A percentile compares a stretch with the other conserved stretches of the same genome.
Evolutionary conservation across 2,888 invertebrate genomes (phyloP).

Genomic region (Epirrhoe alternata): DNA sequence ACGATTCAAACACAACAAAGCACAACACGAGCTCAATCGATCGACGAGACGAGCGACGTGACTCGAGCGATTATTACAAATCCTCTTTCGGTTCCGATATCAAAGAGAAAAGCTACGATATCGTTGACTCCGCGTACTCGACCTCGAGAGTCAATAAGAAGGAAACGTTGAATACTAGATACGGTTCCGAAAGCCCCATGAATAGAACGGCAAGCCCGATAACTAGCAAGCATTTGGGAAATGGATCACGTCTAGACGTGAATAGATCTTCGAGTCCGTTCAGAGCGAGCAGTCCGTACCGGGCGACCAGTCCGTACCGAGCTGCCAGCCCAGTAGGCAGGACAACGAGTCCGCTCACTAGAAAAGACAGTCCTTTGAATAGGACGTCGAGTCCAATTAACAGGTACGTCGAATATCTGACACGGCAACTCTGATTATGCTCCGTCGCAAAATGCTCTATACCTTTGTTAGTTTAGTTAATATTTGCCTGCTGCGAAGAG

Average conservation of each 20-base stretch:
- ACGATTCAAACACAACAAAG: constrained; percentile 67
- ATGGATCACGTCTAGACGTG: constrained; percentile 78
- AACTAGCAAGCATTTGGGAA: constrained; percentile 82
- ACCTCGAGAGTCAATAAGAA: constrained; percentile 72
- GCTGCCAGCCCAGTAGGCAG: constrained; percentile 79
- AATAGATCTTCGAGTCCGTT: constrained; percentile 77
- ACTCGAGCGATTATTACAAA: constrained; percentile 78
- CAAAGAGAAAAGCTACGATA: constrained; percentile 77
- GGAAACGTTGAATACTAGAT: constrained; percentile 64
- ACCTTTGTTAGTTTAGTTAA: constrained; percentile 47
- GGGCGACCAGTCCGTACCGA: constrained; percentile 74
- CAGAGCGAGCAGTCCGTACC: constrained; percentile 71
- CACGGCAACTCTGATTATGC: constrained; percentile 5
- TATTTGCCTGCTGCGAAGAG: constrained; percentile 41
- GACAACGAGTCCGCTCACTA: constrained; percentile 83
- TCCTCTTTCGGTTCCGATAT: constrained; percentile 68
- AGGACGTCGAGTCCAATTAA: constrained; percentile 84
- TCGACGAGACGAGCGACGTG: constrained; percentile 75
- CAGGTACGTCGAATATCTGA: constrained; percentile 61
- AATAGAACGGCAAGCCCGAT: constrained; percentile 80
- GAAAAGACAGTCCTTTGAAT: constrained; percentile 80
- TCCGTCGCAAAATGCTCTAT: constrained; percentile 20
- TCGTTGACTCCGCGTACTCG: constrained; percentile 77
- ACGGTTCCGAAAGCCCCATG: constrained; percentile 77
- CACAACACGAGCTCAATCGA: constrained; percentile 72